phyloP scores from a whole-genome alignment of 2,797 vertebrate genomes.

The Babyrousa celebensis region DNA sequence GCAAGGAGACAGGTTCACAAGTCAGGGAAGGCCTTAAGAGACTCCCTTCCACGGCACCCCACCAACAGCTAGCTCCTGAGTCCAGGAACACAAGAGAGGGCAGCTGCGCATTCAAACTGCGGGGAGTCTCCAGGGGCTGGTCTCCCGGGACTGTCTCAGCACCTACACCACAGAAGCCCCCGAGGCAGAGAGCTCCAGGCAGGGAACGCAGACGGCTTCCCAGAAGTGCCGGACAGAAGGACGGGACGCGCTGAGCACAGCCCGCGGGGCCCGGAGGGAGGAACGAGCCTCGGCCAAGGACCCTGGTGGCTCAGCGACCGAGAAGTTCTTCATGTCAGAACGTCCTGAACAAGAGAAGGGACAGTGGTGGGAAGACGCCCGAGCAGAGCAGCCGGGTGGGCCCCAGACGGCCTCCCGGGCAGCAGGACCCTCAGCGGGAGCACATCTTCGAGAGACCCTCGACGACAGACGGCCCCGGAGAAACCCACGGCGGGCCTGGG shows the following conservation, averaged over 20 bases:
- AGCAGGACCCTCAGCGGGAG: neutral
- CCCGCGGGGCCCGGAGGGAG: constrained; percentile 65
- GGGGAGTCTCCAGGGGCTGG: neutral
- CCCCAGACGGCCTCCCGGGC: neutral
- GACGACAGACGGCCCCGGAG: neutral
- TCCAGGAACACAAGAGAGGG: constrained; percentile 30
- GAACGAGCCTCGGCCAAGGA: neutral
- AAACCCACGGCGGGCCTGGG: neutral
- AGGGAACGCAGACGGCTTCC: constrained; percentile 81
- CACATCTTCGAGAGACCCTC: constrained; percentile 10
- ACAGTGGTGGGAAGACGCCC: constrained; percentile 2
- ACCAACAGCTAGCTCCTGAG: neutral
- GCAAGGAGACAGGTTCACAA: neutral
- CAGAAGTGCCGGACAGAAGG: constrained; percentile 68
- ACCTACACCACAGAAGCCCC: constrained; percentile 27
- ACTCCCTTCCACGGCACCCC: neutral
- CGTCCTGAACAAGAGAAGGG: neutral
- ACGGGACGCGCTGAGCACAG: constrained; percentile 73
- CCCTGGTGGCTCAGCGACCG: neutral
- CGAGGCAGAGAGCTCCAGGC: too few relatives aligned
- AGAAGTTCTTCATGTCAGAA: neutral
- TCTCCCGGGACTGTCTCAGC: constrained; percentile 9
- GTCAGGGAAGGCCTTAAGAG: constrained; percentile 40
- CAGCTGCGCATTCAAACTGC: constrained; percentile 3
- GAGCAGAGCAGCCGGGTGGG: constrained; percentile 30